A percentile compares a stretch with the other conserved stretches of the same genome.
These are phyloP conservation scores for Dicyrtoma fusca DNA, from an alignment of 2,888 invertebrate genomes.

Conservation along the genomic window DNA sequence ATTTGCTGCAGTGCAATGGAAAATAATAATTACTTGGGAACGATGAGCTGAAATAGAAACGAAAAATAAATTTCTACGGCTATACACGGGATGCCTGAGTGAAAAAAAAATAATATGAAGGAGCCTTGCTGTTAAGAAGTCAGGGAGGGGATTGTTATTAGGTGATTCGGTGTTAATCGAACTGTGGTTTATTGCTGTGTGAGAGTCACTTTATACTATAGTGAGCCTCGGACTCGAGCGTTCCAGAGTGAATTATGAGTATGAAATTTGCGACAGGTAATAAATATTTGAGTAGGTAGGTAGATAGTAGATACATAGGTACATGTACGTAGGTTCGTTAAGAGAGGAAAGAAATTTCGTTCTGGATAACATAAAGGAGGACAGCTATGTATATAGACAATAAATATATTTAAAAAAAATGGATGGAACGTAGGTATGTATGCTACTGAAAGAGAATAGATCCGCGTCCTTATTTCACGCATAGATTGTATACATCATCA, in stretches of 20 bases:
- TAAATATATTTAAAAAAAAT: slow-evolving; percentile 16
- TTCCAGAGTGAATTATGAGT: slow-evolving; percentile 40
- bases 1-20: background rate
- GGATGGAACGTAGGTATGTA: too few relatives aligned
- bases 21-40: background rate
- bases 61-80: background rate
- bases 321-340: slow-evolving; percentile 18
- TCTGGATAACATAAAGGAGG: slow-evolving; percentile 19
- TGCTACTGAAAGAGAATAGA: too few relatives aligned
- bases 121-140: background rate
- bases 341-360: slow-evolving; percentile 19
- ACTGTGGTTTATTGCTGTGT: background rate
- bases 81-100: background rate
- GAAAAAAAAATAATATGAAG: slow-evolving; percentile 9
- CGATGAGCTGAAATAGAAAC: background rate
- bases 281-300: slow-evolving; percentile 43
- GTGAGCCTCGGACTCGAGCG: background rate
- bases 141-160: background rate
- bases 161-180: background rate
- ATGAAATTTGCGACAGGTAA: slow-evolving; percentile 49
- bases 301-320: slow-evolving; percentile 15
- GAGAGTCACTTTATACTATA: background rate
- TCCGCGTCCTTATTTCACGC: too few relatives aligned
- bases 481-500: too few relatives aligned
- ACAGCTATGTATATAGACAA: too few relatives aligned